Base-by-base conservation (phyloP, 2,797 vertebrate genomes). In the Enteromius afrohamiltoni region DNA sequence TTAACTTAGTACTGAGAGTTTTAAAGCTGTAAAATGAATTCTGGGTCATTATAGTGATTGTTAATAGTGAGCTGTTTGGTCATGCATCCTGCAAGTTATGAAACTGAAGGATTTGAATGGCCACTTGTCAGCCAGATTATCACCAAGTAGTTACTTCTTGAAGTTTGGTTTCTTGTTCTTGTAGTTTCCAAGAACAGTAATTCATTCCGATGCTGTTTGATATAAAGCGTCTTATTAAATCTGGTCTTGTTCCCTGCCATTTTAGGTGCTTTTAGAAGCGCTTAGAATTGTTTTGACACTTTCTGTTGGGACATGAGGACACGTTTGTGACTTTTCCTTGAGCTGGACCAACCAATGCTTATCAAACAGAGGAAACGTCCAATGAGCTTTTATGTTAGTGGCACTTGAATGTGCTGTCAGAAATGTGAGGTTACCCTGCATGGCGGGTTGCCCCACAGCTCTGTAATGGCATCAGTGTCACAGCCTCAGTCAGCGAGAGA, bases 381-480 rank as follows among this genome's bases (percentile, higher is more conserved):
- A 53, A 76, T 21, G 47, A 82, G 82, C 86, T 85, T 69, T 55
- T 47, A 53, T 87, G 83, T 83, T 78, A 58, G 65, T 65, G 77
- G 42, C n/a, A 78, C 76, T 53, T 86, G 64, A 55, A 77, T 40
- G 29, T 71, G 47, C 67, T 82, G 84, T 80, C 82, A 73, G 80
- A 69, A 79, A 68, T 77, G n/a, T 78, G 89, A 87, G 73, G 88
- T 83, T 69, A 49, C 77, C 23, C 49, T 89, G 40, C 67, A 86
- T 86, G 91, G 76, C 70, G 90, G 91, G 84, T 86, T 87, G 89
- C 90, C 92, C 91, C 70, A 87, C 91, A 91, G 92, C 91, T 88
- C 87, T 89, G 75, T 86, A 89, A 78, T 79, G 89, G 89, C 90
- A 92, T 94, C 91, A 88, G 91, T 91, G 91, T 94, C 92, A 93